Evolutionary conservation across 2,113 vertebrate genomes (phyloP).

Genomic region (Narcine bancroftii): DNA sequence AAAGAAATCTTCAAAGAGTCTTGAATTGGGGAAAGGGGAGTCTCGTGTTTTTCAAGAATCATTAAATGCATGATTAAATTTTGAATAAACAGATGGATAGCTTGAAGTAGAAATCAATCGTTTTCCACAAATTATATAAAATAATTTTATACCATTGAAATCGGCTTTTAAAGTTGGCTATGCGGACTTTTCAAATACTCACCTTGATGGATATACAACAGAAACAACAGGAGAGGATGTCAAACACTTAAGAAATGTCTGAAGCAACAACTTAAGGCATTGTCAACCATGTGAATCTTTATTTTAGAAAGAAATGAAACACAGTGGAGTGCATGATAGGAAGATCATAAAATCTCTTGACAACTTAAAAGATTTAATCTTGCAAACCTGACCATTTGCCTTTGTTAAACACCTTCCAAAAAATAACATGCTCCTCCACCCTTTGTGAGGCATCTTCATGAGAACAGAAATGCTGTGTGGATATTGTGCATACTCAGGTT

Average conservation of each 20-base stretch:
- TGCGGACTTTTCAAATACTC: neutral
- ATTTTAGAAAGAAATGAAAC: neutral
- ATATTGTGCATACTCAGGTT: neutral
- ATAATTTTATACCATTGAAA: neutral
- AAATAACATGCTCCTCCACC: neutral
- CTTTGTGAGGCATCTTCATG: neutral
- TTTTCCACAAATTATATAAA: neutral
- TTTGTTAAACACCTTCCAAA: constrained; percentile 44
- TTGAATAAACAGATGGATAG: neutral
- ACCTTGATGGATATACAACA: neutral
- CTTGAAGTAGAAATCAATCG: neutral
- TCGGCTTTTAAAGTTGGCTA: neutral
- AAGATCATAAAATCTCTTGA: constrained; percentile 24
- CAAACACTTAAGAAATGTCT: neutral
- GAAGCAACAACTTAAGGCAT: neutral
- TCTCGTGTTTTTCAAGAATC: neutral
- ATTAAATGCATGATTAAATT: constrained; percentile 1
- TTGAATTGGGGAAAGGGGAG: neutral
- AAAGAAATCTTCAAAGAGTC: neutral
- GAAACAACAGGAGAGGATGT: neutral
- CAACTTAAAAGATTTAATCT: constrained; percentile 34
- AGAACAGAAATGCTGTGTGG: neutral
- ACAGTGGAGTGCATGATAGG: neutral
- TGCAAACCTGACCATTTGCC: constrained; percentile 40
- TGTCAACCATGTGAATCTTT: constrained; percentile 24